Base-by-base conservation (phyloP, 2,888 invertebrate genomes). In the Herminia tarsipennalis region DNA sequence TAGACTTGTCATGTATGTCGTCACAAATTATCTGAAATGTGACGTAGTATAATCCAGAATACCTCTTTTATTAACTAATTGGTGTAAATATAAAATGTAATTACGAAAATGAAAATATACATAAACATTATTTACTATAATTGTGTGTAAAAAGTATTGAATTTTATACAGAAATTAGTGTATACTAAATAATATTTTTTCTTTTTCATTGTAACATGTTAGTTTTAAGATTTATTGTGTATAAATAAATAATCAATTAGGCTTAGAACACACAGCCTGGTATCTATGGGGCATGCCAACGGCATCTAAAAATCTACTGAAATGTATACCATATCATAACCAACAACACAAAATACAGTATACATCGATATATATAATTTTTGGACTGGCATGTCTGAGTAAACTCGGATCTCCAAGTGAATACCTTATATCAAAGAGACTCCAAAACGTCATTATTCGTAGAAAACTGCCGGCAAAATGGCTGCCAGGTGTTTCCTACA, bases 81-180 rank as follows among this genome's bases (percentile, higher is more conserved):
- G 14, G 22, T 67, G 65, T 63, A 67, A 54, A 63, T 55, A 62
- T 46, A 25, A 38, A 27, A 40, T 21, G 27, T 36, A 33, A 43
- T 22, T 40, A 29, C 18, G 3, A 49, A 46, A 48, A 16, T 13
- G 39, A 29, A 40, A 38, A 35, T 55, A 58, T 46, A 49, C 44
- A 47, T 54, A 48, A n/a, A 46, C 14, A 46, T 56, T 66, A 66
- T 64, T 66, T 66, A 70, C 47, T 56, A 51, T 49, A 50, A 45
- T 59, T 67, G 63, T 69, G 70, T 78, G 76, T 79, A 76, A 75
- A 78, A 70, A 78, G 75, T 83, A 83, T 83, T 83, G 73, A 77
- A 81, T 83, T 83, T 82, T 83, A 81, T 86, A 83, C 79, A 78
- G 65, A 64, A 60, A 49, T 34, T 67, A 63, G 45, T 59, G 22